phyloP scores from a whole-genome alignment of 2,113 vertebrate species.

The Probosciger aterrimus region DNA sequence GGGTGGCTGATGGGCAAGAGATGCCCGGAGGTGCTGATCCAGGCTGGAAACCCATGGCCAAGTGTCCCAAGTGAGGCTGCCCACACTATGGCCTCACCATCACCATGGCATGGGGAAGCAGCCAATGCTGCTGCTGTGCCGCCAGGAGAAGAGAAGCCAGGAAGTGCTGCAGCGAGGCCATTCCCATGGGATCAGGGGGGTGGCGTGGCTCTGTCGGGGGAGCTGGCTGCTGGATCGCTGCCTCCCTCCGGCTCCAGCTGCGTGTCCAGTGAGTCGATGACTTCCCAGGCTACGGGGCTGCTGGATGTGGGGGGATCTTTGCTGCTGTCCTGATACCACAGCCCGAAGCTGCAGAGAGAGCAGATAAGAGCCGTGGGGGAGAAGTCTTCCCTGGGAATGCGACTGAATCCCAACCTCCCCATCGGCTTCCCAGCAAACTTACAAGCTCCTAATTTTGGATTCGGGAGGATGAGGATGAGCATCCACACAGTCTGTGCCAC shows the following conservation, averaged over 20 bases:
- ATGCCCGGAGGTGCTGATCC: background rate
- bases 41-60: background rate
- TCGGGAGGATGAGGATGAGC: slow-evolving; percentile 73
- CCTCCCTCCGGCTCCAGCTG: background rate
- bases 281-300: slow-evolving; percentile 81
- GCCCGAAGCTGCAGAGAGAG: slow-evolving; percentile 82
- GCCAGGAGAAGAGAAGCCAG: background rate
- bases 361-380: background rate
- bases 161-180: background rate
- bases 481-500: slow-evolving; percentile 63
- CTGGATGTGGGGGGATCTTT: slow-evolving; percentile 42
- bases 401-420: background rate
- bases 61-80: background rate
- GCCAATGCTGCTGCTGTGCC: background rate
- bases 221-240: fast-evolving
- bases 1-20: background rate
- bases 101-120: fast-evolving
- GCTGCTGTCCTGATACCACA: slow-evolving; percentile 76
- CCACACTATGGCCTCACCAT: fast-evolving
- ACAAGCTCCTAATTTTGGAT: slow-evolving; percentile 90
- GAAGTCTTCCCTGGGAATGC: background rate
- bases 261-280: slow-evolving; percentile 72
- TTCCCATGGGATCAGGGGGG: background rate
- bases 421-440: slow-evolving; percentile 56
- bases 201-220: fast-evolving